Evolutionary conservation across 2,113 vertebrate genomes (phyloP), one percentile per base, ranked within the genome.

Genomic region (Laterallus jamaicensis): DNA sequence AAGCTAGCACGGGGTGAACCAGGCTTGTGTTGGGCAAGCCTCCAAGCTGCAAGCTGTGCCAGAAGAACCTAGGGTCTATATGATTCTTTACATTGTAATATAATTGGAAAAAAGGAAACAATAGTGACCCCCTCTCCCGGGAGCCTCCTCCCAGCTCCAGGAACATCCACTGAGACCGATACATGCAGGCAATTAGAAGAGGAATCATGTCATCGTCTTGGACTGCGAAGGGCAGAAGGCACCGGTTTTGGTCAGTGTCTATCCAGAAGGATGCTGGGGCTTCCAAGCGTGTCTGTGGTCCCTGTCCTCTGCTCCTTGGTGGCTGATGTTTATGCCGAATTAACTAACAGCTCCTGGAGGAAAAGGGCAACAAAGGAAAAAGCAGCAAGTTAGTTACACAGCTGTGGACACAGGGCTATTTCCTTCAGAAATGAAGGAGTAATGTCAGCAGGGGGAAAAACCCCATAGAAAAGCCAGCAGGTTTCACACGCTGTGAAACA

Each of bases 321-420:
- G 14, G 70, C 73, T 66, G 85, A 81, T 12, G 32, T 76, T 95
- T 96, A 97, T 94, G 92, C 96, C 55, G 95, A 95, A 83, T 97
- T 96, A 82, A 97, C 88, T 63, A 97, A 93, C 74, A 97, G 92
- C 86, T 94, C 97, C 97, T 97, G 77, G 35, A 93, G 40, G 67
- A 81, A 64, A 83, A 93, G 77, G 37, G 39, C 92, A 62, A 95
- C 54, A 96, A 92, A 94, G 80, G 40, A 68, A 85, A 91, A 95
- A 25, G 32, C 44, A 87, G 44, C 8, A 73, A 59, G 62, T 79
- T 82, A 76, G 32, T 88, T 62, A 69, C 9, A 31, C 54, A 87
- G 66, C 28, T 87, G 49, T 60, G 79, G 40, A 70, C 37, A 42
- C 7, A 9, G 29, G 28, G 82, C 39, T 12, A 16, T 35, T 95